A percentile compares a stretch with the other conserved stretches of the same genome.
Conservation (phyloP, 2,797 vertebrate genomes). For the Anisognathus igniventris region DNA sequence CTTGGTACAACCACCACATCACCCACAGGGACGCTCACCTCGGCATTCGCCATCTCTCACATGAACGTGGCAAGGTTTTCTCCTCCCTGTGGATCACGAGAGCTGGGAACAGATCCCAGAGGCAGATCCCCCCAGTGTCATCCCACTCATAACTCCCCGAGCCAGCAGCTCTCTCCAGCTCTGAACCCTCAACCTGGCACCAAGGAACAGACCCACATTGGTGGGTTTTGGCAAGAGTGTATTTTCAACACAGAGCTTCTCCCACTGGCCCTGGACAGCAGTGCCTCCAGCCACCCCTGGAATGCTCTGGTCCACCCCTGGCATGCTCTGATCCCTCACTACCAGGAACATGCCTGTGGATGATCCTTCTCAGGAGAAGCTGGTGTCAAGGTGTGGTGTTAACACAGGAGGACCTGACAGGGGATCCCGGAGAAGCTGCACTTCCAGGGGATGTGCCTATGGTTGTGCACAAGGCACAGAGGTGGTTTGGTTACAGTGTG, state of each 20-base stretch:
- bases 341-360: not conserved
- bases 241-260: not conserved
- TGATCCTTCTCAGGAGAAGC: not conserved
- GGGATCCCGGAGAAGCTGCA: not conserved
- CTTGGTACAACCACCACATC: constrained; percentile 84
- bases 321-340: not conserved
- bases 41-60: constrained; percentile 88
- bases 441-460: not conserved
- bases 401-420: not conserved
- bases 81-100: not conserved
- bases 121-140: not conserved
- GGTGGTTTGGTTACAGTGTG: not conserved
- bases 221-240: not conserved
- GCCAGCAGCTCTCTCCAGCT: not conserved
- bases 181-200: not conserved
- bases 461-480: not conserved
- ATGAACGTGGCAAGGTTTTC: constrained; percentile 51
- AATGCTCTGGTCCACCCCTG: not conserved
- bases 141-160: not conserved
- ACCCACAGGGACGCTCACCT: constrained; percentile 85
- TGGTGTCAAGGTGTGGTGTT: not conserved
- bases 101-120: not conserved
- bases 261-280: not conserved
- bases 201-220: not conserved
- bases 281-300: not conserved